Conservation (phyloP, 2,113 vertebrate genomes). For the Platycercus adscitus region DNA sequence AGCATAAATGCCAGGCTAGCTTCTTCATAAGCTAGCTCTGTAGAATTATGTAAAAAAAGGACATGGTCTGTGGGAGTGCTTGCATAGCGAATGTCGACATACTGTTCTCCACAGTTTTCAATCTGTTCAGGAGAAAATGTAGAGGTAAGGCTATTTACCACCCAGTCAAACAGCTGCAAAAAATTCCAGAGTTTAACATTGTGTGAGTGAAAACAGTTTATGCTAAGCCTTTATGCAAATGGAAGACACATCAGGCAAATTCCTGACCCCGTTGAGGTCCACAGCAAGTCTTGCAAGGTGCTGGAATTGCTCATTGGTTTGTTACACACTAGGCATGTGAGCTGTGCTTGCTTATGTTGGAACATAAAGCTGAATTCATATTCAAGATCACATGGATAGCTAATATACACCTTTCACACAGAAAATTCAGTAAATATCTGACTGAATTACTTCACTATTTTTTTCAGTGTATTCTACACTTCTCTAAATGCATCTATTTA, state of each 20-base stretch:
- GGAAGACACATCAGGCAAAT: background rate
- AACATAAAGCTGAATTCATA: background rate
- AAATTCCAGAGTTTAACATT: background rate
- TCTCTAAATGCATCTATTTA: background rate
- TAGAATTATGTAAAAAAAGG: background rate
- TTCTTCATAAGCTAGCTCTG: background rate
- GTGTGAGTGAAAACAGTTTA: background rate
- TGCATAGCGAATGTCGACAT: background rate
- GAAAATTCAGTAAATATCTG: background rate
- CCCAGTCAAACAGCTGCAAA: background rate
- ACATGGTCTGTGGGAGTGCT: background rate
- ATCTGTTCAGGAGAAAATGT: background rate
- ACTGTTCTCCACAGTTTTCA: background rate
- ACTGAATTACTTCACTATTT: background rate
- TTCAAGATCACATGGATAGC: background rate
- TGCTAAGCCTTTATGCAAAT: background rate
- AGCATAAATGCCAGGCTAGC: background rate
- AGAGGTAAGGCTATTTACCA: background rate
- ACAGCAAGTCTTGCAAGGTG: background rate
- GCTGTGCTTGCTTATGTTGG: rapidly evolving
- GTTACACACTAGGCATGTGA: background rate
- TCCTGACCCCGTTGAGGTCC: background rate
- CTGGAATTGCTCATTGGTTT: background rate
- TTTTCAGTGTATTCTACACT: background rate
- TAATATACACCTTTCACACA: background rate